phyloP scores from a whole-genome alignment of 2,797 vertebrate species.

The Pseudochirops corinnae region DNA sequence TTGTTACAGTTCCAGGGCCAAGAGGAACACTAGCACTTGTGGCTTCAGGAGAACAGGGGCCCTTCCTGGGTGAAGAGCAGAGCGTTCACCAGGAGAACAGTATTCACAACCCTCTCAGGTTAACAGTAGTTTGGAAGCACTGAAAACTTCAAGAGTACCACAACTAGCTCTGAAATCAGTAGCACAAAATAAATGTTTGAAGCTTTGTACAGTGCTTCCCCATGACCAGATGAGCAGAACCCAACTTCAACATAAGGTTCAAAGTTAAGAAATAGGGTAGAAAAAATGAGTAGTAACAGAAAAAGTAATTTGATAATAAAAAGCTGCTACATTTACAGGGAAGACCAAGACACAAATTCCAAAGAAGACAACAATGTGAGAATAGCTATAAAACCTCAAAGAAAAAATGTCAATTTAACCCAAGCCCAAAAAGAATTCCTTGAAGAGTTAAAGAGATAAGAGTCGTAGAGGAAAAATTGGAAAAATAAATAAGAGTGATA shows the following conservation, averaged over 20 bases:
- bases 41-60: neutral
- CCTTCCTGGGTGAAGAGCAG: neutral
- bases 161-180: neutral
- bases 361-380: neutral
- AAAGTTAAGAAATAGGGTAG: neutral
- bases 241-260: neutral
- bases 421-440: neutral
- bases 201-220: no score
- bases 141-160: neutral
- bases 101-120: neutral
- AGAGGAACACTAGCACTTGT: neutral
- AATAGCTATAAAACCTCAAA: neutral
- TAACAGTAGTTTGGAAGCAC: neutral
- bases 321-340: neutral
- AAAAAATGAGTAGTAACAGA: neutral
- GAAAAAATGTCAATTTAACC: neutral
- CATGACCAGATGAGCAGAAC: no score
- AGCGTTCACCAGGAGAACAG: neutral
- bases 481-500: no score
- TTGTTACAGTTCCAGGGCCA: neutral
- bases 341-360: neutral
- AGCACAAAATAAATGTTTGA: neutral
- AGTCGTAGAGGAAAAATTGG: neutral
- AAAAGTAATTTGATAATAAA: neutral
- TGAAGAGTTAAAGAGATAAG: neutral